These are phyloP conservation scores for Nemapogon koenigi DNA, from an alignment of 2,888 invertebrate genomes.

Conservation along the genomic window DNA sequence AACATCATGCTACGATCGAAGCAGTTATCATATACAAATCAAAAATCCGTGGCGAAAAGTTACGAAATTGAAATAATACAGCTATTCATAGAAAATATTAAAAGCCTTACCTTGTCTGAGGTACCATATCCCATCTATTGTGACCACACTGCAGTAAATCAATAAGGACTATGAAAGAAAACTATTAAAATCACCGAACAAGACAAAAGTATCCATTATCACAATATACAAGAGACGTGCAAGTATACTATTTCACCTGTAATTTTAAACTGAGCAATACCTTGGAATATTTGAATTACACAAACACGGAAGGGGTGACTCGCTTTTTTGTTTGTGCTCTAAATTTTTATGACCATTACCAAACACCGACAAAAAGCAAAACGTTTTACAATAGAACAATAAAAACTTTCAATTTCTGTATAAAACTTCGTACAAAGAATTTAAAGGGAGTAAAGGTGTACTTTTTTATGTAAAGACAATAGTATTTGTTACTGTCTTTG, in stretches of 20 bases:
- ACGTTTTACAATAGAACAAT: slow-evolving; percentile 33
- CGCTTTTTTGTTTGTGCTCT: slow-evolving; percentile 51
- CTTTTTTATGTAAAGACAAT: slow-evolving; percentile 29
- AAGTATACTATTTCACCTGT: slow-evolving; percentile 60
- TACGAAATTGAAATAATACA: too few relatives aligned
- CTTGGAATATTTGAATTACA: slow-evolving; percentile 31
- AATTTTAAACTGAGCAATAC: slow-evolving; percentile 48
- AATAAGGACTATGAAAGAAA: slow-evolving; percentile 52
- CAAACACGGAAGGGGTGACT: slow-evolving; percentile 50
- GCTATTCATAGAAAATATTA: too few relatives aligned
- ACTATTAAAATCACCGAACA: slow-evolving; percentile 36
- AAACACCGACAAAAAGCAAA: slow-evolving; percentile 40
- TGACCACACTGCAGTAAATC: slow-evolving; percentile 35
- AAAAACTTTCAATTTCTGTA: slow-evolving; percentile 60
- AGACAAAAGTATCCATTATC: slow-evolving; percentile 50
- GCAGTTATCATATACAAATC: too few relatives aligned
- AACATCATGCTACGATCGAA: too few relatives aligned
- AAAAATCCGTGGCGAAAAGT: too few relatives aligned
- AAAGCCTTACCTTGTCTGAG: background rate
- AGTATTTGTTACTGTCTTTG: background rate
- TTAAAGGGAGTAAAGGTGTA: slow-evolving; percentile 40
- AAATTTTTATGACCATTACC: slow-evolving; percentile 50
- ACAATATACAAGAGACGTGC: slow-evolving; percentile 33
- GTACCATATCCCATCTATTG: background rate
- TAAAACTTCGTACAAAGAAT: slow-evolving; percentile 37